A percentile compares a stretch with the other conserved stretches of the same genome.
Conservation (phyloP, 2,797 vertebrate species). For the Brachymystax lenok region DNA sequence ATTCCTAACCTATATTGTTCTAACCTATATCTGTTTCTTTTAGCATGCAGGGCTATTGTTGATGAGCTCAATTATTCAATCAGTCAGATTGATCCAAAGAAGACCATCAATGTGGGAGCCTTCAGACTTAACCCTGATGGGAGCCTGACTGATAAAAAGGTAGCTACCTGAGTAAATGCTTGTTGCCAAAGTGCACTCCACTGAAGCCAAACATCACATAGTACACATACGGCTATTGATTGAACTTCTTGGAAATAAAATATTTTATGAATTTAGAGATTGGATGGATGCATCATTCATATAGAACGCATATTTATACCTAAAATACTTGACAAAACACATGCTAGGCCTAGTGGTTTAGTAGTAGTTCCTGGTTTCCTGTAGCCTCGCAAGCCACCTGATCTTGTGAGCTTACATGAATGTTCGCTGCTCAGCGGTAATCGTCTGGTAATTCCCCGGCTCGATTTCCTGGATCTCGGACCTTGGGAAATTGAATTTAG, state of each 20-base stretch:
- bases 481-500: background rate
- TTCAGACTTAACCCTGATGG: slow-evolving; percentile 87
- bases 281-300: background rate
- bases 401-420: no score
- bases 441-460: no score
- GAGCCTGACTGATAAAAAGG: slow-evolving; percentile 87
- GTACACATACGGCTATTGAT: background rate
- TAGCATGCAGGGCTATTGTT: slow-evolving; percentile 82
- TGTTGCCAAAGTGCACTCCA: background rate
- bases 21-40: slow-evolving; percentile 32
- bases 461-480: background rate
- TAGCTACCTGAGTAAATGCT: slow-evolving; percentile 53
- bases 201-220: background rate
- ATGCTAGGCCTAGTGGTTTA: background rate
- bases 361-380: background rate
- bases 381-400: no score
- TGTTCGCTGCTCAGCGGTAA: no score
- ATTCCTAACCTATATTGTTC: background rate
- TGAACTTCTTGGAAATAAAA: background rate
- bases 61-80: slow-evolving; percentile 83
- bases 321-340: slow-evolving; percentile 3
- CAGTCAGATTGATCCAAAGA: slow-evolving; percentile 86
- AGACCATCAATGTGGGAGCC: slow-evolving; percentile 85
- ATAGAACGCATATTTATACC: background rate
- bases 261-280: background rate